Evolutionary conservation across 2,113 vertebrate genomes (phyloP).

Genomic region (Emydocephalus ijimae): DNA sequence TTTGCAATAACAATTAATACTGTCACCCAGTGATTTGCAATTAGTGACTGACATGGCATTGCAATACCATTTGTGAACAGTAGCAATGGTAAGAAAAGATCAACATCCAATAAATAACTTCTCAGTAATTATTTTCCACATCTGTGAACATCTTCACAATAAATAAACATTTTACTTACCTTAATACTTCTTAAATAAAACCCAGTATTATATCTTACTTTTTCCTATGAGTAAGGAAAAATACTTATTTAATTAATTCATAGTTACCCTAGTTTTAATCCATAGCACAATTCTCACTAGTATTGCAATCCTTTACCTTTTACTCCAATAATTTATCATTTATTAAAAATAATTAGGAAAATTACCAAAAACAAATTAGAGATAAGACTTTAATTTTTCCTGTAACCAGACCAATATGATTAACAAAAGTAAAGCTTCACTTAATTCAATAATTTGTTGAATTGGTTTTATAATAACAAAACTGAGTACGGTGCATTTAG

Average conservation of each 20-base stretch:
- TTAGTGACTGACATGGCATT: neutral
- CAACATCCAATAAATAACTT: neutral
- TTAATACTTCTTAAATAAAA: neutral
- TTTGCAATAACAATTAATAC: neutral
- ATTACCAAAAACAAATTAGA: neutral
- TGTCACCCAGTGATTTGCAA: neutral
- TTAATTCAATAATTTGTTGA: neutral
- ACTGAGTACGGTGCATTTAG: neutral
- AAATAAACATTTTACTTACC: neutral
- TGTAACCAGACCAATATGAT: neutral
- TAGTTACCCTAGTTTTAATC: neutral
- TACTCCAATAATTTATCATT: neutral
- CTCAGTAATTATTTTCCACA: neutral
- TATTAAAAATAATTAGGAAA: neutral
- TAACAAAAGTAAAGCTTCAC: neutral
- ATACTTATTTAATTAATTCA: neutral
- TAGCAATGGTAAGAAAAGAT: neutral
- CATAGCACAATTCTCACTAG: neutral
- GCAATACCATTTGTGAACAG: neutral
- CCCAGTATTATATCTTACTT: neutral
- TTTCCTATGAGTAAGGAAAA: neutral
- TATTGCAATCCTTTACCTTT: neutral
- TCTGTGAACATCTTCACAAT: neutral
- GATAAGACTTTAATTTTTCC: neutral
- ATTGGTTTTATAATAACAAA: neutral